phyloP scores from a whole-genome alignment of 2,113 vertebrate genomes.

The Todiramphus chloris region DNA sequence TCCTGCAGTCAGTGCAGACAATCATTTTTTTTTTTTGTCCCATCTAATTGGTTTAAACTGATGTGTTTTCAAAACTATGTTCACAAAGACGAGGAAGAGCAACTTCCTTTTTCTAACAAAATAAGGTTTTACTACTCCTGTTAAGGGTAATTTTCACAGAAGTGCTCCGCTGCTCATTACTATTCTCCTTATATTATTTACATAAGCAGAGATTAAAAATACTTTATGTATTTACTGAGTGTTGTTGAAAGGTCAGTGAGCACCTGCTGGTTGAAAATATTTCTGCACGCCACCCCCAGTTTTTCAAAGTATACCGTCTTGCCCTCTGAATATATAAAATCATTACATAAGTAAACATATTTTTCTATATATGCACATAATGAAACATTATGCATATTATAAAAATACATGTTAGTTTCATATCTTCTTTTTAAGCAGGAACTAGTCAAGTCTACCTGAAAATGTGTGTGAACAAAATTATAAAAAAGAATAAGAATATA shows the following conservation, averaged over 20 bases:
- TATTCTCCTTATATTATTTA: background rate
- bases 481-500: background rate
- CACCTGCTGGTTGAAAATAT: background rate
- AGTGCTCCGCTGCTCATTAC: background rate
- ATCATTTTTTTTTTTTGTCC: background rate
- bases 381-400: background rate
- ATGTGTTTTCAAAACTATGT: background rate
- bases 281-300: rapidly evolving
- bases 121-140: background rate
- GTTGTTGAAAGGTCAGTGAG: background rate
- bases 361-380: background rate
- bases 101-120: background rate
- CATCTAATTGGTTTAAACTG: no score
- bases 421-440: background rate
- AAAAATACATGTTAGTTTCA: background rate
- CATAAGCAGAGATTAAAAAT: background rate
- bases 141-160: background rate
- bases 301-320: background rate
- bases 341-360: background rate
- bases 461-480: background rate
- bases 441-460: background rate
- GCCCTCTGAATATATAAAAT: background rate
- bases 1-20: background rate
- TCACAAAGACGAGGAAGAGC: background rate
- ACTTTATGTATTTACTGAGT: background rate